A percentile compares a stretch with the other conserved stretches of the same genome.
Evolutionary conservation across 2,797 vertebrate species (phyloP).

Genomic region (Ciconia nigra): DNA sequence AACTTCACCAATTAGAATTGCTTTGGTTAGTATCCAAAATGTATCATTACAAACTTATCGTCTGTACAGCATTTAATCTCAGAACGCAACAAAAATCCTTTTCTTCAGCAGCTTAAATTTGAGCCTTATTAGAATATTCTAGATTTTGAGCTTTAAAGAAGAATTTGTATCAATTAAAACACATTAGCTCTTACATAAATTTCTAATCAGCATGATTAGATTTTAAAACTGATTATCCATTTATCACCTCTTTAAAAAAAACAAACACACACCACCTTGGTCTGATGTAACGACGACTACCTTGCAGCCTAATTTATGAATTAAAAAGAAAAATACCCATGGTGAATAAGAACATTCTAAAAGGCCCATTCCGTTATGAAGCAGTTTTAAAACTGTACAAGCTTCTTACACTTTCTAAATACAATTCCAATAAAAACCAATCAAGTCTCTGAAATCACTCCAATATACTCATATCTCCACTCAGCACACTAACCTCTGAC

Average conservation of each 20-base stretch:
- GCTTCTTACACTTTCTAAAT: constrained; percentile 39
- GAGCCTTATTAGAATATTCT: constrained; percentile 60
- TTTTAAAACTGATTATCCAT: background rate
- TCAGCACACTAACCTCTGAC: constrained; percentile 31
- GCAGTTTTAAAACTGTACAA: constrained; percentile 28
- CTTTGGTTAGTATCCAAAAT: constrained; percentile 64
- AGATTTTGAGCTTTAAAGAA: background rate
- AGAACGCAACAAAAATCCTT: constrained; percentile 28
- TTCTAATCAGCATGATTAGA: background rate
- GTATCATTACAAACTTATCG: background rate
- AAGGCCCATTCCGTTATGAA: constrained; percentile 51
- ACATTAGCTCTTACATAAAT: background rate
- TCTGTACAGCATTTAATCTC: constrained; percentile 41
- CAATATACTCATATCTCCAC: background rate
- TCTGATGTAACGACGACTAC: background rate
- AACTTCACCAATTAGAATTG: constrained; percentile 45
- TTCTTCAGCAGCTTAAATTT: constrained; percentile 19
- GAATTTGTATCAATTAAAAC: constrained; percentile 8
- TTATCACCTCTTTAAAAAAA: constrained; percentile 7
- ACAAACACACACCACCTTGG: background rate
- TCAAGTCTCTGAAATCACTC: background rate
- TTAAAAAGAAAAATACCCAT: background rate
- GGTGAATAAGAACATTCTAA: constrained; percentile 46
- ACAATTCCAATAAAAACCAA: background rate
- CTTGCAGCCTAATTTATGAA: background rate